These are phyloP conservation scores for Pemphigus obesinymphae DNA, from an alignment of 1,140 invertebrate species.

Conservation along the genomic window DNA sequence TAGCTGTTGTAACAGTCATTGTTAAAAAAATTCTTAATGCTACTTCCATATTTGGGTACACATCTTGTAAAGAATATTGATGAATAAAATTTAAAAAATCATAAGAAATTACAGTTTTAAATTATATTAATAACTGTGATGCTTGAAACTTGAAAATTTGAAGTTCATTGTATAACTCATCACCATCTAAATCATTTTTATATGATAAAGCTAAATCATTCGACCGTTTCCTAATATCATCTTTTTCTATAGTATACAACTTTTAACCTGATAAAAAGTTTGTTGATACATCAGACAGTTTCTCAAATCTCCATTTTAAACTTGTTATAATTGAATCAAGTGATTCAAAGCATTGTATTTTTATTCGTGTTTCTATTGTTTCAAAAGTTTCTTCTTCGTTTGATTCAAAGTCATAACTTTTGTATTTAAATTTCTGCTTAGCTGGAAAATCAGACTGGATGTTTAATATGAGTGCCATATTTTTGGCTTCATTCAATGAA, in stretches of 20 bases:
- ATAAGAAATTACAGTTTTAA: neutral
- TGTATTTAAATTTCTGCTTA: neutral
- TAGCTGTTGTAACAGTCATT: too few species aligned
- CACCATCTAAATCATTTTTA: too few species aligned
- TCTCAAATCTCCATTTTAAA: neutral
- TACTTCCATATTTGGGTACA: too few species aligned
- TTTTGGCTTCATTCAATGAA: slow-evolving; percentile 3
- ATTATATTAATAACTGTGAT: neutral
- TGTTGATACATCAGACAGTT: neutral
- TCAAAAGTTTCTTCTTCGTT: too few species aligned
- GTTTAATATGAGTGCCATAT: neutral
- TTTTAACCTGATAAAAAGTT: neutral
- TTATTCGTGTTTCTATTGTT: too few species aligned
- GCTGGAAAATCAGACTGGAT: neutral
- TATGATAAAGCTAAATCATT: too few species aligned
- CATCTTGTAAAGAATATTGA: too few species aligned
- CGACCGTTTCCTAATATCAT: too few species aligned
- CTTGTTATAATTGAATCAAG: neutral
- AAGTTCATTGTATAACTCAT: neutral
- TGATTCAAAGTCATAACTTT: neutral
- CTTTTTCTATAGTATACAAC: too few species aligned
- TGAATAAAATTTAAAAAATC: neutral
- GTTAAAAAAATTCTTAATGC: too few species aligned
- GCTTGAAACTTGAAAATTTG: neutral
- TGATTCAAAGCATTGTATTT: neutral